A percentile compares a stretch with the other conserved stretches of the same genome.
Conservation (phyloP, 2,113 vertebrate species). For the Murina feae region DNA sequence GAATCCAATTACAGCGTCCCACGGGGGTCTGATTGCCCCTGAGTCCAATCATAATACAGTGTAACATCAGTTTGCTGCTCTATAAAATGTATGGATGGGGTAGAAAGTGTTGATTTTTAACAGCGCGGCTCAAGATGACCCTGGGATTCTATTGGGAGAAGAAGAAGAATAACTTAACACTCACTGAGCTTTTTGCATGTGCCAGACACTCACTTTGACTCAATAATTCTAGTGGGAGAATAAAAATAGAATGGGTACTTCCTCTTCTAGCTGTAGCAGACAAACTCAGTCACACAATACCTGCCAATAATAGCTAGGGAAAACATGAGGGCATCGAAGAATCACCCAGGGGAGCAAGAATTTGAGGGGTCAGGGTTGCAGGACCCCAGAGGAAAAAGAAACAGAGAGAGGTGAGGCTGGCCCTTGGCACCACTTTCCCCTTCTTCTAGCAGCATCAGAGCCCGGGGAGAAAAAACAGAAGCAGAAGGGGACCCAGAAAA, state of each 20-base stretch:
- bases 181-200: background rate
- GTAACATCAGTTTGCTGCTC: background rate
- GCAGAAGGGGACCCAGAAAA: background rate
- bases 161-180: slow-evolving; percentile 30
- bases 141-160: background rate
- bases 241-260: background rate
- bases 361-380: background rate
- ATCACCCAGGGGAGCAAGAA: background rate
- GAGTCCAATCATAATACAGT: background rate
- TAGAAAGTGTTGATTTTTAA: slow-evolving; percentile 5
- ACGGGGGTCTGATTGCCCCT: background rate
- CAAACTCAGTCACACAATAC: background rate
- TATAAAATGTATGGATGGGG: background rate
- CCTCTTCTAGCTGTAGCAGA: background rate
- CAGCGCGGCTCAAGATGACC: background rate
- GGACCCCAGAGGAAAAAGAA: background rate
- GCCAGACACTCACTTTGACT: background rate
- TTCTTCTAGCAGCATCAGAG: background rate
- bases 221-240: background rate
- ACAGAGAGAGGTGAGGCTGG: background rate
- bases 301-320: background rate
- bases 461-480: background rate
- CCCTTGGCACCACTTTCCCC: background rate
- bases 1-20: background rate
- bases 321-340: background rate